A percentile compares a stretch with the other conserved stretches of the same genome.
phyloP scores from a whole-genome alignment of 2,888 invertebrate genomes.

The Bombylius major region DNA sequence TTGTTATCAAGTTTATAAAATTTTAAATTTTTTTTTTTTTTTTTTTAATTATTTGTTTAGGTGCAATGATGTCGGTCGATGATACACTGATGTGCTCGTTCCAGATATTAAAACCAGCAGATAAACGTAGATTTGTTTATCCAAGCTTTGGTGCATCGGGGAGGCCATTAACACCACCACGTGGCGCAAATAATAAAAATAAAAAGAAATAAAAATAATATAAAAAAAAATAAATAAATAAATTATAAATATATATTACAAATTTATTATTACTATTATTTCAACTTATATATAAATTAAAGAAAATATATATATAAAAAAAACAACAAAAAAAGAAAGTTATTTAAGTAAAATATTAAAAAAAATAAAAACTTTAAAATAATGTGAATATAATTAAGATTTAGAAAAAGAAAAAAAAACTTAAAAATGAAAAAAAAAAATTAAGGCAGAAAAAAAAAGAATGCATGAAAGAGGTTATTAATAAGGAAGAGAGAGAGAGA shows the following conservation, averaged over 20 bases:
- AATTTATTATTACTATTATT: conserved; percentile 22
- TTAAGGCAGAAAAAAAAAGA: too few relatives aligned
- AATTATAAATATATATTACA: not conserved
- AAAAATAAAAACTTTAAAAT: not conserved
- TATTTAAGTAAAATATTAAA: not conserved
- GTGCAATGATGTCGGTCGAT: conserved; percentile 98
- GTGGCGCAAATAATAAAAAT: conserved; percentile 86
- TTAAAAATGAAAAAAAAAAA: too few relatives aligned
- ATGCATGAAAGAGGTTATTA: too few relatives aligned
- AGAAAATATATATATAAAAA: conserved; percentile 5
- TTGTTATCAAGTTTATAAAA: not conserved
- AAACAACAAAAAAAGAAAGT: not conserved
- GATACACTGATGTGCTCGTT: conserved; percentile 99
- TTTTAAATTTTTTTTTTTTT: not conserved
- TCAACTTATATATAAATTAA: conserved; percentile 4
- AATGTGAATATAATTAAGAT: too few relatives aligned
- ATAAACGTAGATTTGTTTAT: conserved; percentile 95
- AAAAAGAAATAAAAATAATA: conserved; percentile 69
- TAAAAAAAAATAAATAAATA: too few relatives aligned
- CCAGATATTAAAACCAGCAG: conserved; percentile 92
- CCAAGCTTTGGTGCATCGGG: conserved; percentile 84
- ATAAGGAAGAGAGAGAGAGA: too few relatives aligned
- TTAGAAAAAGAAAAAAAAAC: too few relatives aligned
- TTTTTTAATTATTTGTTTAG: conserved; percentile 24
- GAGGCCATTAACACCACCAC: conserved; percentile 94